Evolutionary conservation across 2,113 vertebrate species (phyloP).

Genomic region (Gymnogyps californianus): DNA sequence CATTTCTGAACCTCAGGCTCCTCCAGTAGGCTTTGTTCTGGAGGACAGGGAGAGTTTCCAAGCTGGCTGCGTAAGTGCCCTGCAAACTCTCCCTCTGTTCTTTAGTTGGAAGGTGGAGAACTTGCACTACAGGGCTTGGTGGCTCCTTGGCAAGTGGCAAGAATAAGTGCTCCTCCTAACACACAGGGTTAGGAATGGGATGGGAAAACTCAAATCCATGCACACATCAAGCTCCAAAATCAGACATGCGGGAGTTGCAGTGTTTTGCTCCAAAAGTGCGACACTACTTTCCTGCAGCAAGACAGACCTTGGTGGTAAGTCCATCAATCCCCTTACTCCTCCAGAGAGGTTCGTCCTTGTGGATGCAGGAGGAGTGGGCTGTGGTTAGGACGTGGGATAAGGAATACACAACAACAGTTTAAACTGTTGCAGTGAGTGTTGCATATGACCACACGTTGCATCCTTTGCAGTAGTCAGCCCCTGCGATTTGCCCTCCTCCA

Average conservation of each 20-base stretch:
- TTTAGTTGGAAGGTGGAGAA: neutral
- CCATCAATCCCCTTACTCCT: neutral
- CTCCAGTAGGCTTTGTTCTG: neutral
- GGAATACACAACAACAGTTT: neutral
- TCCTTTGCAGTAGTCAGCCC: neutral
- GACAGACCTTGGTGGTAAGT: neutral
- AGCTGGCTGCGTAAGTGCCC: neutral
- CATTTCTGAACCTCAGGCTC: neutral
- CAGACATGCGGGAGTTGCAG: neutral
- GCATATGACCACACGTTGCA: neutral
- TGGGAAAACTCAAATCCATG: neutral
- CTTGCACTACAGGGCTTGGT: neutral
- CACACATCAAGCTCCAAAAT: neutral
- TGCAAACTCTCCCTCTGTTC: neutral
- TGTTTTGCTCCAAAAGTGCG: neutral
- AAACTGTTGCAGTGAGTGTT: neutral
- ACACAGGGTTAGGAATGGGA: neutral
- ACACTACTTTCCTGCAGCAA: neutral
- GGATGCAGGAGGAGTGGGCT: neutral
- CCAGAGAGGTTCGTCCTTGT: neutral
- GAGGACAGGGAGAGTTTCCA: neutral
- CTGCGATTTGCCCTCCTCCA: neutral
- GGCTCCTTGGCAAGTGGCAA: neutral
- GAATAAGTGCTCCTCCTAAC: neutral
- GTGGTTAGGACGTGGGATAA: neutral